A percentile compares a stretch with the other conserved stretches of the same genome.
phyloP scores from a whole-genome alignment of 2,797 vertebrate genomes.

The Prunella strophiata region DNA sequence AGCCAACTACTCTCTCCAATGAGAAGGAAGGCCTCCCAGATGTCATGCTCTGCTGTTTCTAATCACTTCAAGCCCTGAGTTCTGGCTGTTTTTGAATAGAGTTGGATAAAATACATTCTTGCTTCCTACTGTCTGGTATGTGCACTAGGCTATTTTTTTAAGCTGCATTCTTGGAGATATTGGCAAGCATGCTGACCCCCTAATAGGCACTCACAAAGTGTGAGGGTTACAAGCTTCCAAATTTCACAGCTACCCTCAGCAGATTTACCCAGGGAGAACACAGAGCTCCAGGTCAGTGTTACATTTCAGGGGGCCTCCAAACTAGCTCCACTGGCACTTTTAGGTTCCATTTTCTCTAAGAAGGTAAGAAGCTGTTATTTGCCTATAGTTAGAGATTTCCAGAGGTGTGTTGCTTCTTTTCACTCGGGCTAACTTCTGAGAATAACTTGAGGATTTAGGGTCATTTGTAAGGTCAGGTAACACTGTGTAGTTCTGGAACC shows the following conservation, averaged over 20 bases:
- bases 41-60: constrained; percentile 7
- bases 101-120: constrained; percentile 6
- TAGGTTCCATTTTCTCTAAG: neutral
- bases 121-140: constrained; percentile 36
- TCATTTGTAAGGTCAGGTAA: neutral
- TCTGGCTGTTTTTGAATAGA: neutral
- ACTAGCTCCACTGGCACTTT: neutral
- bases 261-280: neutral
- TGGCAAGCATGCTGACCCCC: constrained; percentile 9
- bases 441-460: neutral
- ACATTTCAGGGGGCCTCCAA: neutral
- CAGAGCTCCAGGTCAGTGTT: neutral
- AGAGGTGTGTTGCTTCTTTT: neutral
- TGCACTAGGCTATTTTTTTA: constrained; percentile 36
- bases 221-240: neutral
- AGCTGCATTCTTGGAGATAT: constrained; percentile 39
- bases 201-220: neutral
- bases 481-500: neutral
- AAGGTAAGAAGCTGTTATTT: neutral
- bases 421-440: neutral
- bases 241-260: neutral
- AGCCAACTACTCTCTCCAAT: neutral
- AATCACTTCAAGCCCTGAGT: neutral
- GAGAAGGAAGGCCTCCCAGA: neutral
- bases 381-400: neutral